These are phyloP conservation scores for Trinectes maculatus DNA, from an alignment of 2,113 vertebrate species.

Conservation along the genomic window DNA sequence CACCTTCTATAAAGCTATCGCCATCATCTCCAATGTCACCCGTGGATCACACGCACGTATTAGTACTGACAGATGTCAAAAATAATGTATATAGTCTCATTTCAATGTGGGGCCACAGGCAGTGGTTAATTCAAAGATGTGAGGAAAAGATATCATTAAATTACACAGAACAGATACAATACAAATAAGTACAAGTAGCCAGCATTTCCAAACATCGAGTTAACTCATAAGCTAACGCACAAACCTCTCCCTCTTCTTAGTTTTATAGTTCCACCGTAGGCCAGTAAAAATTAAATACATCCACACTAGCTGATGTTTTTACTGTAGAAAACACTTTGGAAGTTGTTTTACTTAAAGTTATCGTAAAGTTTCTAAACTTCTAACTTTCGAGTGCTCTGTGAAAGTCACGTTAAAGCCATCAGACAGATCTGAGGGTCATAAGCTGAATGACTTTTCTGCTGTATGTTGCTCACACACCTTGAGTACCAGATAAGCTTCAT, in stretches of 20 bases:
- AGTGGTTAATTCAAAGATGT: conserved; percentile 7
- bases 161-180: conserved; percentile 8
- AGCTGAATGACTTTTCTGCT: conserved; percentile 36
- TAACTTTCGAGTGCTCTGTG: conserved; percentile 11
- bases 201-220: conserved; percentile 24
- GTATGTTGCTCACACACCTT: conserved; percentile 16
- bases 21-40: conserved; percentile 48
- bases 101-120: conserved; percentile 18
- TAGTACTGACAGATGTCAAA: conserved; percentile 44
- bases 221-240: conserved; percentile 35
- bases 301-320: neutral
- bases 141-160: conserved; percentile 53
- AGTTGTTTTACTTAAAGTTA: neutral
- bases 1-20: conserved; percentile 17
- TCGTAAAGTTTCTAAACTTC: neutral
- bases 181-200: conserved; percentile 35
- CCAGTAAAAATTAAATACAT: conserved; percentile 3
- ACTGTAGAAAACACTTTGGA: neutral
- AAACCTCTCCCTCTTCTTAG: conserved; percentile 4
- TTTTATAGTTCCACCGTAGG: conserved; percentile 25
- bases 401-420: conserved; percentile 33
- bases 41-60: conserved; percentile 18
- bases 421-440: conserved; percentile 28
- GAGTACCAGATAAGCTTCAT: conserved; percentile 43
- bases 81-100: conserved; percentile 40